Conservation (phyloP, 2,797 vertebrate genomes). For the Kryptolebias ocellatus region DNA sequence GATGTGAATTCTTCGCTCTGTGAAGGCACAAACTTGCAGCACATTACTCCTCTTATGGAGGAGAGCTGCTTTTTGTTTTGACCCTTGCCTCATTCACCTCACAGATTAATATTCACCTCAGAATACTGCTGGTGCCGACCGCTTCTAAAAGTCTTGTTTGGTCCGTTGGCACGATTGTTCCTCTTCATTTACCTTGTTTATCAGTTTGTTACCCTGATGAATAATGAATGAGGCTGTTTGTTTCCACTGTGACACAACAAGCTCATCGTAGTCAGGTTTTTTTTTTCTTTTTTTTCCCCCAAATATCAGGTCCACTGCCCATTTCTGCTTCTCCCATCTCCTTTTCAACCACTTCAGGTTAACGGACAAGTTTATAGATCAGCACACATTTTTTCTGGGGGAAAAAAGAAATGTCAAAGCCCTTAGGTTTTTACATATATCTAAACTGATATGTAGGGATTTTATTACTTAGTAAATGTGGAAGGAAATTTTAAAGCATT, state of each 20-base stretch:
- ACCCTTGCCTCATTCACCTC: conserved; percentile 60
- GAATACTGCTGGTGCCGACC: conserved; percentile 38
- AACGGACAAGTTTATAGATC: conserved; percentile 58
- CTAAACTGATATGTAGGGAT: conserved; percentile 2
- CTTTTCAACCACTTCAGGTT: conserved; percentile 50
- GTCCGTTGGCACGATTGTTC: conserved; percentile 62
- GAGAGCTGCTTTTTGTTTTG: conserved; percentile 44
- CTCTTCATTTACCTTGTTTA: conserved; percentile 78
- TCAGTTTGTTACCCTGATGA: conserved; percentile 75
- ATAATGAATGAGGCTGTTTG: conserved; percentile 78
- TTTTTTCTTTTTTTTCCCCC: conserved; percentile 8
- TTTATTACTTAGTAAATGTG: conserved; percentile 1
- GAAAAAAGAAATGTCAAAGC: conserved; percentile 39
- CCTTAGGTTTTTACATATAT: conserved; percentile 1
- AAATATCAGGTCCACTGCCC: conserved; percentile 40
- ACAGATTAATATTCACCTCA: conserved; percentile 61
- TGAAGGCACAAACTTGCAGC: background rate
- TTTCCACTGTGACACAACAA: conserved; percentile 67
- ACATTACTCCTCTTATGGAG: conserved; percentile 35
- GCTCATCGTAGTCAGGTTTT: conserved; percentile 62
- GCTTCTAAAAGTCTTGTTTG: conserved; percentile 66
- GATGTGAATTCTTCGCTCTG: conserved; percentile 13
- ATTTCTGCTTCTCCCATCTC: conserved; percentile 22
- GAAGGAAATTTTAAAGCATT: conserved; percentile 6
- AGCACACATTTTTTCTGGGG: conserved; percentile 41